These are phyloP conservation scores for Wiebesia pumilae DNA, from an alignment of 1,140 invertebrate genomes.

Conservation along the genomic window DNA sequence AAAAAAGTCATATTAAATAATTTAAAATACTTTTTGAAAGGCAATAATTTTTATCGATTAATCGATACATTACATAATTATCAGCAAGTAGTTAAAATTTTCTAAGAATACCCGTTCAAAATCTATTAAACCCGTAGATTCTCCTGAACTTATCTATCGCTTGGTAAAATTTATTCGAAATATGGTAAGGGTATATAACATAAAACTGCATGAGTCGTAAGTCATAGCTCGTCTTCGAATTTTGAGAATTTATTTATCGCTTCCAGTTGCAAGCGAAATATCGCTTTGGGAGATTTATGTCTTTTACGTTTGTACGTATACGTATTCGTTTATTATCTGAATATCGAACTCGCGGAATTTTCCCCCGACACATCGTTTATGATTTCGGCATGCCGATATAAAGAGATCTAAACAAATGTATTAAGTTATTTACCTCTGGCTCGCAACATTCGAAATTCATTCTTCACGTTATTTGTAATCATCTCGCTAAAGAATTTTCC, in stretches of 20 bases:
- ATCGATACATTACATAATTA: neutral
- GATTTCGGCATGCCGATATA: conserved; percentile 12
- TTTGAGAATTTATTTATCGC: conserved; percentile 47
- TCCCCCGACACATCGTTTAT: conserved; percentile 34
- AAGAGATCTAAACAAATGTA: conserved; percentile 29
- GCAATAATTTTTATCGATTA: neutral
- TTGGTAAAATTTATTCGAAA: conserved; percentile 6
- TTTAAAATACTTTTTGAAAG: neutral
- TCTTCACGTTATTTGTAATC: neutral
- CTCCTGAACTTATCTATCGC: neutral
- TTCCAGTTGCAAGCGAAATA: conserved; percentile 16
- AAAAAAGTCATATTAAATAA: neutral
- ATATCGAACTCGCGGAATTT: conserved; percentile 37
- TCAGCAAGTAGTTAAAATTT: neutral
- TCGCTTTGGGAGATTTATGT: conserved; percentile 37
- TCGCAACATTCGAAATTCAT: conserved; percentile 32
- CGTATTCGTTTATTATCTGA: conserved; percentile 32
- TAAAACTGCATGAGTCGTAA: neutral
- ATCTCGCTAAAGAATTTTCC: conserved; percentile 12
- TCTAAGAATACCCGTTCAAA: neutral
- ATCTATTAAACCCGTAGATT: neutral
- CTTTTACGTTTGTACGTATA: conserved; percentile 40
- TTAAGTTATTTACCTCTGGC: conserved; percentile 38
- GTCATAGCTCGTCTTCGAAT: conserved; percentile 44
- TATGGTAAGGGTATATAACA: neutral